Conservation (phyloP, 2,797 vertebrate species). For the Sebastes taczanowskii region DNA sequence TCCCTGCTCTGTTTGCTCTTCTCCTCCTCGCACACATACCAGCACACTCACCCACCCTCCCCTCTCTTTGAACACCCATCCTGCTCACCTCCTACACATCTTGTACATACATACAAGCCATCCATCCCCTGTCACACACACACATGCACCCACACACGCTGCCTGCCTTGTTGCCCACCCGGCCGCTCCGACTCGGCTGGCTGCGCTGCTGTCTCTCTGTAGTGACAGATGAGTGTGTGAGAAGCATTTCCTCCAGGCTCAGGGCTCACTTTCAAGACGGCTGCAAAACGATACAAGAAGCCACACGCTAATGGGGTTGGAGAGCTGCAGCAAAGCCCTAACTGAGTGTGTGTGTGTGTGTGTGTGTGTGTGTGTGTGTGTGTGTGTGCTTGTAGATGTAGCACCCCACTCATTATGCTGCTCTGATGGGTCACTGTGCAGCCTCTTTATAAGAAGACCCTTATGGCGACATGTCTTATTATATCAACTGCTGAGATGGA, state of each 20-base stretch:
- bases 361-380: neutral
- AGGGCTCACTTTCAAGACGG: slow-evolving; percentile 61
- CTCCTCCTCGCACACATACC: slow-evolving; percentile 43
- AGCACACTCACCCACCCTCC: slow-evolving; percentile 6
- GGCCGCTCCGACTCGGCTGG: slow-evolving; percentile 49
- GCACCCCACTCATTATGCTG: slow-evolving; percentile 60
- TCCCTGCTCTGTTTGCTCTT: slow-evolving; percentile 69
- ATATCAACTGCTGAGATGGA: slow-evolving; percentile 67
- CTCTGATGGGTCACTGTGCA: slow-evolving; percentile 65
- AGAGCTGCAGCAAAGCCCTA: slow-evolving; percentile 43
- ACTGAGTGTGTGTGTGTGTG: neutral
- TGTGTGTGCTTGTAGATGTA: slow-evolving; percentile 33
- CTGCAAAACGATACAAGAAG: slow-evolving; percentile 67
- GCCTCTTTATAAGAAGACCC: slow-evolving; percentile 64
- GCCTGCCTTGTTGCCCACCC: slow-evolving; percentile 44
- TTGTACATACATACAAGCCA: slow-evolving; percentile 43
- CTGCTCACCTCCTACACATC: slow-evolving; percentile 44
- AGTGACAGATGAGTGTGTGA: slow-evolving; percentile 73
- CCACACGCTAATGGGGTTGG: slow-evolving; percentile 67
- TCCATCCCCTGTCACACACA: slow-evolving; percentile 25
- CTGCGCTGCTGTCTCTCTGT: slow-evolving; percentile 57
- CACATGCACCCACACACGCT: slow-evolving; percentile 2
- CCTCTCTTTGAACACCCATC: neutral
- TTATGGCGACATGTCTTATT: slow-evolving; percentile 71
- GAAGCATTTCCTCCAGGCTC: slow-evolving; percentile 73